phyloP scores from a whole-genome alignment of 2,113 vertebrate species.

The Tyrannus savana region DNA sequence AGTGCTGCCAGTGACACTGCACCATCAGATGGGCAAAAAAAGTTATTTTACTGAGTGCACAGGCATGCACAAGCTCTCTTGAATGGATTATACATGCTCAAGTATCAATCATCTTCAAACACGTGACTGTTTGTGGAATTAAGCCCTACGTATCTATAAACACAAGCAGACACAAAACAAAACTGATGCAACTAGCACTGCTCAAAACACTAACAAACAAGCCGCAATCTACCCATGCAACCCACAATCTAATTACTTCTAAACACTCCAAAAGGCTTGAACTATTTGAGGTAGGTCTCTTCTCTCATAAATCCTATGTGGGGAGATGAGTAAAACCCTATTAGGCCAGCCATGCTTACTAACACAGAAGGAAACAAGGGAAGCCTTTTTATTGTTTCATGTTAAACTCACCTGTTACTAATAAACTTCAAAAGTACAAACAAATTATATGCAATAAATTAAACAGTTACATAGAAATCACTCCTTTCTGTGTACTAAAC shows the following conservation, averaged over 20 bases:
- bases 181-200: background rate
- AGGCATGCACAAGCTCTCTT: background rate
- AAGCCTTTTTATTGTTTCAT: background rate
- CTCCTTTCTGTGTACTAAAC: background rate
- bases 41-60: background rate
- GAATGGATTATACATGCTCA: background rate
- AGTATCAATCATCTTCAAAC: background rate
- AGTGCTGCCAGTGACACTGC: background rate
- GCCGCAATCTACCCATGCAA: conserved; percentile 36
- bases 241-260: conserved; percentile 46
- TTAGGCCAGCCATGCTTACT: background rate
- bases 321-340: background rate
- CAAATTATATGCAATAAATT: background rate
- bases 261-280: conserved; percentile 8
- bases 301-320: background rate
- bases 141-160: background rate
- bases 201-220: conserved; percentile 27
- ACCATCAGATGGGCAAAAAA: background rate
- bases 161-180: background rate
- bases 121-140: background rate
- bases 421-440: background rate
- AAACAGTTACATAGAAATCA: background rate
- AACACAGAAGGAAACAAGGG: background rate
- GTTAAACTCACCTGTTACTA: background rate
- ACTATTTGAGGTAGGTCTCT: conserved; percentile 23